Base-by-base conservation (phyloP, 2,888 invertebrate genomes). In the Hypolimnas misippus region DNA sequence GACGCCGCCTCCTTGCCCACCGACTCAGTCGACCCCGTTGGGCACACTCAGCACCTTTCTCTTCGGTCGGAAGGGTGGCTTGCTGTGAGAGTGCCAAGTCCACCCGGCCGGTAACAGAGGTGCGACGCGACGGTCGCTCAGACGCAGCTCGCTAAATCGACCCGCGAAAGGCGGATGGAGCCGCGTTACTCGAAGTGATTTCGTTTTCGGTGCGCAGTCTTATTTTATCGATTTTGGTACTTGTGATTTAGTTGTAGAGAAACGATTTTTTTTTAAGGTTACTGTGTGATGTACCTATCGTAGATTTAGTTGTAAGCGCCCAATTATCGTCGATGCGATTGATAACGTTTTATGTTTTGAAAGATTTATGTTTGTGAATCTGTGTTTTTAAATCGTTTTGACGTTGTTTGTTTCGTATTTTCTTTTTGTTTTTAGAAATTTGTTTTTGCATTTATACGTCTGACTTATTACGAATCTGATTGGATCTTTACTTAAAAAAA, bases 31-130 rank as follows among this genome's bases (percentile, higher is more conserved):
- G 64, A 78, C 86, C 83, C 74, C 95, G 55, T 92, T 97, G 35
- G 97, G 97, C 62, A 96, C 96, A 49, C 94, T 96, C 69, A 96
- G 96, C 86, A 94, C 96, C 63, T 88, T 96, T 74, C 90, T 97
- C 55, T 97, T 97, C 84, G 97, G 97, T 38, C 93, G 97, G 67
- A 97, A 97, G 79, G 97, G 97, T 55, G 97, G 97, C 57, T 93
- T 97, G 74, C 93, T 97, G 66, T 91, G 63, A 62, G 68, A 38
- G 55, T 57, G 63, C 33, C 19, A 5, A 14, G 42, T 40, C 25
- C 29, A 12, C 16, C 31, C 52, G 44, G 57, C 46, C 14, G 31
- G n/a, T 21, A 17, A 12, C 42, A 46, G 58, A 58, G 60, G 57
- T 60, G 67, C 65, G 33, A 38, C 44, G 60, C 65, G 40, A 42